Conservation (phyloP, 2,888 invertebrate species). For the Diogma glabrata region DNA sequence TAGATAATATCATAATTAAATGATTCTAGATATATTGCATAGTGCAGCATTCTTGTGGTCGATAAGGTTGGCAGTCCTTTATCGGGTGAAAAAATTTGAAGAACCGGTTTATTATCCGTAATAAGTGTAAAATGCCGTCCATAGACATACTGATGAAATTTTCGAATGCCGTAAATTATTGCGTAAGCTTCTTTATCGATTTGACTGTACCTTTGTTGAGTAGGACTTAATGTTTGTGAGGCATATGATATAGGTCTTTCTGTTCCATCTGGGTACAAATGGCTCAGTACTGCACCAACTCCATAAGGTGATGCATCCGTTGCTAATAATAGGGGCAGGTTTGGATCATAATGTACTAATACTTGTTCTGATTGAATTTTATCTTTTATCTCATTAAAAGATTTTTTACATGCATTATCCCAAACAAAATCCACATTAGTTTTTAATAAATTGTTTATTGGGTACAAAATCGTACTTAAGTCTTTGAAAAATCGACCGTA, state of each 20-base stretch:
- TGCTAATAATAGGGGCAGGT: slow-evolving; percentile 22
- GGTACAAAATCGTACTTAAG: slow-evolving; percentile 22
- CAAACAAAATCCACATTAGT: slow-evolving; percentile 22
- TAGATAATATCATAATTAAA: background rate
- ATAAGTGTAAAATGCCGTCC: slow-evolving; percentile 28
- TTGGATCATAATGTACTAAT: slow-evolving; percentile 23
- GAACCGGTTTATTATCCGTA: slow-evolving; percentile 28
- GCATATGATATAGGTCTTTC: slow-evolving; percentile 31
- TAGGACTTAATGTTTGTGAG: slow-evolving; percentile 24
- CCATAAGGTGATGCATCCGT: slow-evolving; percentile 23
- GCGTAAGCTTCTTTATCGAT: slow-evolving; percentile 26
- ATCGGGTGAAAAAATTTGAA: slow-evolving; percentile 23
- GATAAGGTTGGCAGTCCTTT: slow-evolving; percentile 24
- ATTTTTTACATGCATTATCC: slow-evolving; percentile 19
- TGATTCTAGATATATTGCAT: background rate
- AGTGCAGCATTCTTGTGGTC: slow-evolving; percentile 18
- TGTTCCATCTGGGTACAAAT: slow-evolving; percentile 25
- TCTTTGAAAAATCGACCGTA: slow-evolving; percentile 27
- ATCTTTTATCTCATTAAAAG: slow-evolving; percentile 22
- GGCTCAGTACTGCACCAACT: slow-evolving; percentile 27
- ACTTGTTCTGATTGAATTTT: slow-evolving; percentile 20
- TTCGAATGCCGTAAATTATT: slow-evolving; percentile 27
- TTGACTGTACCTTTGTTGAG: slow-evolving; percentile 24
- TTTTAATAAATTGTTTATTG: slow-evolving; percentile 23
- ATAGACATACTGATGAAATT: slow-evolving; percentile 31